phyloP scores from a whole-genome alignment of 1,140 invertebrate species.

The Drosophila virilis region DNA sequence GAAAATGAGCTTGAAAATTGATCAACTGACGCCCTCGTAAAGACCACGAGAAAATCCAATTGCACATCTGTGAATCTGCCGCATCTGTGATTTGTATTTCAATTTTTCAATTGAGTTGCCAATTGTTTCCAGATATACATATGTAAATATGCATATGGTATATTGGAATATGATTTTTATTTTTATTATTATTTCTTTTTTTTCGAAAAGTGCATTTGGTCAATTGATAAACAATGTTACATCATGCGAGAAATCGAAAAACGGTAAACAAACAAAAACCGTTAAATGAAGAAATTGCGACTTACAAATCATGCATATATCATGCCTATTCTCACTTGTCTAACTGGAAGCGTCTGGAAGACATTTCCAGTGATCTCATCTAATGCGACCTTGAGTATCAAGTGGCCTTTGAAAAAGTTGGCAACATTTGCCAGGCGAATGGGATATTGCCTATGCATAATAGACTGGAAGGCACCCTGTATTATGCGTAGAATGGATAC shows the following conservation, averaged over 20 bases:
- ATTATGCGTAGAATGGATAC: not conserved
- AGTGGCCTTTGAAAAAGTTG: conserved; percentile 6
- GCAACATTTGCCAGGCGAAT: conserved; percentile 9
- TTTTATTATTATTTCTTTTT: not conserved
- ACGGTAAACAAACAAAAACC: conserved; percentile 18
- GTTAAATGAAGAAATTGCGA: conserved; percentile 6
- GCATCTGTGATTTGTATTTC: conserved; percentile 27
- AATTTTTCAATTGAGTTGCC: conserved; percentile 15
- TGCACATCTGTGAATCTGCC: conserved; percentile 6
- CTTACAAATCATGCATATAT: not conserved
- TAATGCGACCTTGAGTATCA: conserved; percentile 24
- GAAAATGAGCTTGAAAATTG: conserved; percentile 35
- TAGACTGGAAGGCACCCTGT: not conserved
- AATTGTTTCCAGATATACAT: conserved; percentile 3
- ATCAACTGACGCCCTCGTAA: conserved; percentile 24
- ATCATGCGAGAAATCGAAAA: conserved; percentile 22
- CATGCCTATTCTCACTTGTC: not conserved
- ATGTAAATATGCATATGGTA: not conserved
- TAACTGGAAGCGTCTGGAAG: not conserved
- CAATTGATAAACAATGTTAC: conserved; percentile 28
- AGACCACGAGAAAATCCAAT: conserved; percentile 16
- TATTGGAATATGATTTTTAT: not conserved
- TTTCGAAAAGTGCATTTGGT: not conserved
- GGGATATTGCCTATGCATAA: not conserved
- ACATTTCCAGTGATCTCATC: conserved; percentile 28